Conservation (phyloP, 2,797 vertebrate species). For the Helicolenus hilgendorfi region DNA sequence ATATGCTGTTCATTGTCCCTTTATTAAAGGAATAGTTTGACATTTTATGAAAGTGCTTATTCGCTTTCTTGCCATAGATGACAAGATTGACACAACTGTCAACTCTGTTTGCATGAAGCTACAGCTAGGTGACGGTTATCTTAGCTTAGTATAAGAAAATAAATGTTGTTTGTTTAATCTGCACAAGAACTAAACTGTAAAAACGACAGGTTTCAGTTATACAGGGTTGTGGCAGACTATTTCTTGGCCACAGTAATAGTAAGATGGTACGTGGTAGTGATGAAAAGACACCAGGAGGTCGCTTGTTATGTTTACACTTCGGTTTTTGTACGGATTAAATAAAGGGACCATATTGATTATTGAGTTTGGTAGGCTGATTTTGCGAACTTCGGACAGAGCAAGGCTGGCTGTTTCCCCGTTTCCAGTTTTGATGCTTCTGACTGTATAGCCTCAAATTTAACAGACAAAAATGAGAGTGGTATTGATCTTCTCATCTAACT, state of each 20-base stretch:
- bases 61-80: background rate
- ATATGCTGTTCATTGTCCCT: background rate
- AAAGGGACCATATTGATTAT: background rate
- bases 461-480: background rate
- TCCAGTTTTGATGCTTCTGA: background rate
- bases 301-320: background rate
- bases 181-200: background rate
- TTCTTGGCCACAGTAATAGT: background rate
- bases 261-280: background rate
- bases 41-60: background rate
- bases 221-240: fast-evolving
- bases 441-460: background rate
- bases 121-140: background rate
- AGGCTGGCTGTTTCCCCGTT: background rate
- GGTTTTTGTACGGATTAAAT: background rate
- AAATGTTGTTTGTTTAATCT: background rate
- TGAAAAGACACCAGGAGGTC: background rate
- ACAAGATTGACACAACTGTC: fast-evolving
- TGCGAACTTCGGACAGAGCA: background rate
- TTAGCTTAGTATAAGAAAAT: background rate
- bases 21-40: background rate
- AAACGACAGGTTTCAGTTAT: background rate
- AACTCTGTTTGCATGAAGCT: background rate
- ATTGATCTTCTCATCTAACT: background rate
- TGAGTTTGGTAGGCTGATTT: background rate